Evolutionary conservation across 2,113 vertebrate species (phyloP).

Genomic region (Perognathus longimembris): DNA sequence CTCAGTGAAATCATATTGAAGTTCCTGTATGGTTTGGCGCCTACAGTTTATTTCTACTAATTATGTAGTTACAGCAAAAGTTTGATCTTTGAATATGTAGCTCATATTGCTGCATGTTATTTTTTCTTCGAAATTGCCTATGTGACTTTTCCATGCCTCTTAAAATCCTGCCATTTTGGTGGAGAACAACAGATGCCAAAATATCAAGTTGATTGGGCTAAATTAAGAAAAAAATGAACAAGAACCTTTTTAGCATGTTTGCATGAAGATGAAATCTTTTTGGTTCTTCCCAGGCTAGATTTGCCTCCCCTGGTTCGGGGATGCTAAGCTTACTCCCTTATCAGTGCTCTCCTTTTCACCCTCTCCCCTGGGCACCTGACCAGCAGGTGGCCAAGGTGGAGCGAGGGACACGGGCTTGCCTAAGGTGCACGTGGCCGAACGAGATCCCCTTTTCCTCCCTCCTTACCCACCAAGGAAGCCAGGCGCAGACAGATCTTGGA

Average conservation of each 20-base stretch:
- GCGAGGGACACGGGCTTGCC: too few relatives aligned
- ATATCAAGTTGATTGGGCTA: not conserved
- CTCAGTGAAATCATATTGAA: not conserved
- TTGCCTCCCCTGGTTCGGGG: too few relatives aligned
- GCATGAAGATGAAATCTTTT: too few relatives aligned
- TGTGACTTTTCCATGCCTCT: not conserved
- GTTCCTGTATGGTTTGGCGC: not conserved
- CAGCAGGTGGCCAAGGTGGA: too few relatives aligned
- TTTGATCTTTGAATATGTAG: not conserved
- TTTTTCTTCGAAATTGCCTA: not conserved
- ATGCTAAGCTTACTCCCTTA: too few relatives aligned
- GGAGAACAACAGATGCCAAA: not conserved
- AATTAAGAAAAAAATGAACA: not conserved
- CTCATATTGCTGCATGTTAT: not conserved
- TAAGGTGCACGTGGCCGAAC: too few relatives aligned
- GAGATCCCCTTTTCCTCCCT: too few relatives aligned
- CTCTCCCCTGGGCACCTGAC: too few relatives aligned
- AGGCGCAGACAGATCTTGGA: too few relatives aligned
- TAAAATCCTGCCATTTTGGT: constrained; percentile 10
- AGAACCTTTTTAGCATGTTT: constrained; percentile 1
- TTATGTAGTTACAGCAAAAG: not conserved
- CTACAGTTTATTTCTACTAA: not conserved
- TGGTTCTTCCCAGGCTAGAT: too few relatives aligned
- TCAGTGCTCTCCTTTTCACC: too few relatives aligned
- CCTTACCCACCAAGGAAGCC: too few relatives aligned